These are phyloP conservation scores for Lucilia sericata DNA, from an alignment of 1,140 invertebrate genomes.

Conservation along the genomic window DNA sequence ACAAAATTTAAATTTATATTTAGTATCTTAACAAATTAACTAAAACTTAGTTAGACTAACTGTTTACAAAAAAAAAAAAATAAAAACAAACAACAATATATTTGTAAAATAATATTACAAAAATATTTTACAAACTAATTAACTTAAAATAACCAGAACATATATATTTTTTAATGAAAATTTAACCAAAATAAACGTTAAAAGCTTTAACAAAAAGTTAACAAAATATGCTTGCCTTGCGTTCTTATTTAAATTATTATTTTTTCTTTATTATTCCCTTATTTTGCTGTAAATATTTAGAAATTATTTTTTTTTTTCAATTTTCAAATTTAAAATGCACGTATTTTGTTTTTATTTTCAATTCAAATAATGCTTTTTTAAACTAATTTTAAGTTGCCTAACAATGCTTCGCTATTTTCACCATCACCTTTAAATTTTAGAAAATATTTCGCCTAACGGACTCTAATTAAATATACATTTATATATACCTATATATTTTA, in stretches of 20 bases:
- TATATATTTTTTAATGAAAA: neutral
- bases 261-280: neutral
- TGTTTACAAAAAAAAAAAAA: neutral
- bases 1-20: no score
- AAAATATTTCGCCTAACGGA: no score
- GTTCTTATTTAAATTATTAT: neutral
- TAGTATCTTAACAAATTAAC: no score
- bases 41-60: neutral
- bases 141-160: no score
- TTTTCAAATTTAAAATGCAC: neutral
- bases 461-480: no score
- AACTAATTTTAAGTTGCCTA: neutral
- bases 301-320: neutral
- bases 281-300: neutral
- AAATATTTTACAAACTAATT: no score
- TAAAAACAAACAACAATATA: no score
- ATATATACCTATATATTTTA: no score
- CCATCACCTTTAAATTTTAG: no score
- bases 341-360: neutral
- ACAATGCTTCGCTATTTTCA: neutral
- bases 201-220: slow-evolving; percentile 1
- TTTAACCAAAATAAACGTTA: neutral
- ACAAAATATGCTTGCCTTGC: slow-evolving; percentile 18
- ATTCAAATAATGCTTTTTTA: neutral
- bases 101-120: no score